Base-by-base conservation (phyloP, 2,888 invertebrate genomes). In the Xanthia icteritia region DNA sequence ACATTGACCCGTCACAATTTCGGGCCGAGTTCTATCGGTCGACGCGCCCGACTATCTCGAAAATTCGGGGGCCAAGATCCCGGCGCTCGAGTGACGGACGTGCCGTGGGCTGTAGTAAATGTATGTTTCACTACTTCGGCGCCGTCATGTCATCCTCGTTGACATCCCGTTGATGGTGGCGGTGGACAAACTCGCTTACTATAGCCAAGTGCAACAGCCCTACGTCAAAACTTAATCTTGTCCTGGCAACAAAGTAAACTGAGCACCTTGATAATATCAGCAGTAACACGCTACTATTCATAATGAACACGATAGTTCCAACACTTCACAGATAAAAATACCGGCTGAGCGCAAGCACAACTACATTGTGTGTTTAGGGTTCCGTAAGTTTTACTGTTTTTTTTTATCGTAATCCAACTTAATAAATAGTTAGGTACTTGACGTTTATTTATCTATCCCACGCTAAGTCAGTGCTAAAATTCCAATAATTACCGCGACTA, bases 211-310 rank as follows among this genome's bases (percentile, higher is more conserved):
- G 77, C 61, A 82, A 61, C 54, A 63, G 48, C 51, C 58, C 8
- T 42, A 63, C 23, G 67, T 70, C 56, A 76, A 60, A 74, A 70
- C n/a, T 6, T 77, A 54, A 85, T 85, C 85, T 73, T 77, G 73
- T 81, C 71, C 82, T 68, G 81, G 87, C 87, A 85, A 74, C 81
- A 45, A 60, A 56, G 48, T 63, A 68, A 76, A 81, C 63, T 63
- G 75, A 77, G 65, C 48, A 68, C 80, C 64, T 65, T 54, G 54
- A 71, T 65, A 77, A 73, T 84, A 77, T 73, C 81, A 77, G 65
- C 48, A 36, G 67, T 61, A 67, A 76, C 87, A 87, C 73, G 85
- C 82, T 76, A 85, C 58, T 66, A 87, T 87, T 87, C 77, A 81
- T 76, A 85, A 74, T 74, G 65, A 72, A 85, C 84, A 85, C 75